A percentile compares a stretch with the other conserved stretches of the same genome.
Evolutionary conservation across 1,140 invertebrate genomes (phyloP).

Genomic region (Drosophila triauraria): DNA sequence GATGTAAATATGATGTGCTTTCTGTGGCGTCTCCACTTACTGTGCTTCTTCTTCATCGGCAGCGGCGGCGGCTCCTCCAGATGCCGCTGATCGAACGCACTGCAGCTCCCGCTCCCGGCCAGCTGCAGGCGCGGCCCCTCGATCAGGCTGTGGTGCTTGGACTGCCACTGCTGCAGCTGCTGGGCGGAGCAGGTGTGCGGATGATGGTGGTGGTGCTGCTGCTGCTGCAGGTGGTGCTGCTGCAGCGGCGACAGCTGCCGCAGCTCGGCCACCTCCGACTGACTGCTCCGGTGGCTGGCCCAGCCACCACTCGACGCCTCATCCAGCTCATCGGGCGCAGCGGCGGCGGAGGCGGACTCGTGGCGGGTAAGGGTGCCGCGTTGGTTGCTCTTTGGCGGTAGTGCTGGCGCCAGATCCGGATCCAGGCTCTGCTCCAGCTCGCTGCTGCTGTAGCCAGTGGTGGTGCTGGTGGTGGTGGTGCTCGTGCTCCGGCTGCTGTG

Average conservation of each 20-base stretch:
- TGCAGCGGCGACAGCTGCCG: conserved; percentile 61
- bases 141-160: conserved; percentile 80
- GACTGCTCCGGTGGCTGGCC: conserved; percentile 35
- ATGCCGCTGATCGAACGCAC: conserved; percentile 77
- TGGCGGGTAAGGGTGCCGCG: conserved; percentile 87
- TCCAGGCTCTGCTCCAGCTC: conserved; percentile 43
- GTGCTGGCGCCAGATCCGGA: conserved; percentile 87
- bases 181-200: conserved; percentile 38
- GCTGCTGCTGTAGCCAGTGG: conserved; percentile 39
- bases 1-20: conserved; percentile 61
- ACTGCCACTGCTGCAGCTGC: conserved; percentile 68
- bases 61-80: conserved; percentile 92
- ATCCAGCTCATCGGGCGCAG: conserved; percentile 84
- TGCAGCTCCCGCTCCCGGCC: conserved; percentile 47
- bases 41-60: conserved; percentile 96
- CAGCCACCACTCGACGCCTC: conserved; percentile 62
- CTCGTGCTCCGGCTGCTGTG: conserved; percentile 26
- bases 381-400: conserved; percentile 87
- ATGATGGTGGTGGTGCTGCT: conserved; percentile 29
- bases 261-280: conserved; percentile 66
- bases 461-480: conserved; percentile 30
- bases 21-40: conserved; percentile 88
- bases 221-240: conserved; percentile 38
- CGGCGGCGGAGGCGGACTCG: conserved; percentile 88
- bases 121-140: conserved; percentile 59